Conservation (phyloP, 2,113 vertebrate species). For the Bagarius yarrelli region DNA sequence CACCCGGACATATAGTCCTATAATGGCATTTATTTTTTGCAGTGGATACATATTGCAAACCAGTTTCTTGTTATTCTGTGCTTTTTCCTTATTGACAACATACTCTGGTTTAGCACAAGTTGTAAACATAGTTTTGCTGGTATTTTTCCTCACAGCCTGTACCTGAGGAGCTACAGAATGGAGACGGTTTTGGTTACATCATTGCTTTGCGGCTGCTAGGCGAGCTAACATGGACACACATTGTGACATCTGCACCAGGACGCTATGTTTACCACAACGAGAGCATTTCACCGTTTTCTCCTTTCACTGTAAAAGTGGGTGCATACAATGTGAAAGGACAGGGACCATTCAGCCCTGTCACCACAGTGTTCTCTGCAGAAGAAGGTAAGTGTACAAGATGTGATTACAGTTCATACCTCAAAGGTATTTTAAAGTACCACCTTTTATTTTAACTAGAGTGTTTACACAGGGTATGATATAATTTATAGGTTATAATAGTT, state of each 20-base stretch:
- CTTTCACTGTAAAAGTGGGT: slow-evolving; percentile 88
- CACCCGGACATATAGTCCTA: slow-evolving; percentile 43
- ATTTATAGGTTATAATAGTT: too few species aligned
- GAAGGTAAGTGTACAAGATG: slow-evolving; percentile 72
- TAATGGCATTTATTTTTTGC: slow-evolving; percentile 50
- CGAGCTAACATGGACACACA: slow-evolving; percentile 85
- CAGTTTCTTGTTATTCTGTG: slow-evolving; percentile 20
- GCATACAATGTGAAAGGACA: slow-evolving; percentile 93
- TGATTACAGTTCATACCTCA: background rate
- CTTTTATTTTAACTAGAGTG: background rate
- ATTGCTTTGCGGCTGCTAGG: slow-evolving; percentile 87
- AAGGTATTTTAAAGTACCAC: background rate
- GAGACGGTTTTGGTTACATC: slow-evolving; percentile 92
- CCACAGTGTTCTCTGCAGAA: slow-evolving; percentile 89
- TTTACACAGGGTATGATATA: too few species aligned
- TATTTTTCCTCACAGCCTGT: slow-evolving; percentile 81
- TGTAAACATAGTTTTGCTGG: slow-evolving; percentile 66
- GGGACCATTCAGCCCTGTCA: slow-evolving; percentile 85
- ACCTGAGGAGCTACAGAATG: slow-evolving; percentile 92
- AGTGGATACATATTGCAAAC: slow-evolving; percentile 42
- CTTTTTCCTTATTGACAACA: slow-evolving; percentile 15
- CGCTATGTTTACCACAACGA: slow-evolving; percentile 88
- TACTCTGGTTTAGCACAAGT: slow-evolving; percentile 8
- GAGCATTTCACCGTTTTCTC: slow-evolving; percentile 87
- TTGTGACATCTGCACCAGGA: slow-evolving; percentile 83